These are phyloP conservation scores for Metridium senile DNA, from an alignment of 92 coral and sea anemone species.

Conservation along the genomic window DNA sequence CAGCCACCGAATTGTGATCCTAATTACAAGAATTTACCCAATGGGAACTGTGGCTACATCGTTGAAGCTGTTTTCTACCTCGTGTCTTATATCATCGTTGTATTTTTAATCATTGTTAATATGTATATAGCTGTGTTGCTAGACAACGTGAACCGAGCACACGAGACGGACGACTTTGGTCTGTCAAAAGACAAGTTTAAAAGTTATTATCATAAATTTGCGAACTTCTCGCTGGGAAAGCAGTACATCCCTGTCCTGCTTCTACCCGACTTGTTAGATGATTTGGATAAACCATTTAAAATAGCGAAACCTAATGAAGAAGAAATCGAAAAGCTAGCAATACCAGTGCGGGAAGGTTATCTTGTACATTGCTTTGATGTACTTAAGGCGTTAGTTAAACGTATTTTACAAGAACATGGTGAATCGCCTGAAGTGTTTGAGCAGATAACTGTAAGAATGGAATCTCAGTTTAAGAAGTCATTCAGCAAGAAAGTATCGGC, in stretches of 20 bases:
- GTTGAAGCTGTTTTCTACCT: slow-evolving; percentile 69
- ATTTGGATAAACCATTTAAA: slow-evolving; percentile 80
- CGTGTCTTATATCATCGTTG: slow-evolving; percentile 74
- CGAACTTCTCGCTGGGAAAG: slow-evolving; percentile 82
- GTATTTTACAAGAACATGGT: slow-evolving; percentile 79
- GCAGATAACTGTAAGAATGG: slow-evolving; percentile 81
- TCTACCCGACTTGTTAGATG: slow-evolving; percentile 77
- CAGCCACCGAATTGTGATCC: slow-evolving; percentile 90
- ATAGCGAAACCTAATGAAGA: slow-evolving; percentile 65
- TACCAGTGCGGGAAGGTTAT: slow-evolving; percentile 87
- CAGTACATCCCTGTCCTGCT: slow-evolving; percentile 77
- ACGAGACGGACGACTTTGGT: slow-evolving; percentile 85
- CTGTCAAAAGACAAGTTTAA: slow-evolving; percentile 85
- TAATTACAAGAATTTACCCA: slow-evolving; percentile 51
- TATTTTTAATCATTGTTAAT: slow-evolving; percentile 84
- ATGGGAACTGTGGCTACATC: slow-evolving; percentile 88
- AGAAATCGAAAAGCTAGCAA: slow-evolving; percentile 62
- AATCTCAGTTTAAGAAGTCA: slow-evolving; percentile 73
- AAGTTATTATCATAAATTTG: slow-evolving; percentile 85
- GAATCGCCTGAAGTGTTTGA: slow-evolving; percentile 87
- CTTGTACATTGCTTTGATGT: slow-evolving; percentile 91
- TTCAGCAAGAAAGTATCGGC: slow-evolving; percentile 69
- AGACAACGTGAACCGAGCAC: slow-evolving; percentile 91
- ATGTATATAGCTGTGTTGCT: slow-evolving; percentile 95
- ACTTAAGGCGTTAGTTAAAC: slow-evolving; percentile 79